A percentile compares a stretch with the other conserved stretches of the same genome.
Conservation (phyloP, 2,113 vertebrate species). For the Hipposideros armiger region DNA sequence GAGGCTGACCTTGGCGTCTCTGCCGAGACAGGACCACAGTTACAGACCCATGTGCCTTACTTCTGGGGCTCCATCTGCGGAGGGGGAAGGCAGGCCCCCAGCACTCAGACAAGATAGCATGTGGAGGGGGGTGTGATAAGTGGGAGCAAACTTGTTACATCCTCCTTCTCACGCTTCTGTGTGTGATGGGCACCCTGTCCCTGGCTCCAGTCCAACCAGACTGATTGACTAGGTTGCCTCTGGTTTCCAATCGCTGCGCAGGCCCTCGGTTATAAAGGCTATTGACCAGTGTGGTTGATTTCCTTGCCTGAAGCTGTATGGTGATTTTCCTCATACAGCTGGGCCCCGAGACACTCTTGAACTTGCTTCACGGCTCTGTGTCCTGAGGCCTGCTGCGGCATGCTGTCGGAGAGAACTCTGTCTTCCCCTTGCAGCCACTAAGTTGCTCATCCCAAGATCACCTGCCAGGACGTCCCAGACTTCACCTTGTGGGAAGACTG, state of each 20-base stretch:
- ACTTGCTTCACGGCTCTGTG: background rate
- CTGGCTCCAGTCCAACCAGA: background rate
- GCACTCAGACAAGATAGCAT: accelerated
- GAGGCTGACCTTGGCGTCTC: background rate
- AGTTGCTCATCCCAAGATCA: background rate
- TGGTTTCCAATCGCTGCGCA: background rate
- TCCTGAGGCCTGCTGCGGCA: accelerated
- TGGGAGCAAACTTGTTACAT: background rate
- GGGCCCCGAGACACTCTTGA: background rate
- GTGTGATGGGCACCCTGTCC: background rate
- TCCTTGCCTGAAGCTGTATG: background rate
- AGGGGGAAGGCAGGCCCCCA: background rate
- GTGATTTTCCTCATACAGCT: background rate
- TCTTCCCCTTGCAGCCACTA: background rate
- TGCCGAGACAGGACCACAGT: background rate
- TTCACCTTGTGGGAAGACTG: background rate
- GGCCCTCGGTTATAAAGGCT: background rate
- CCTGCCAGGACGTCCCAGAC: background rate
- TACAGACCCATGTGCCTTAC: background rate
- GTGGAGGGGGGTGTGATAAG: background rate
- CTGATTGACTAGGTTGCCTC: background rate
- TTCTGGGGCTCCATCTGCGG: background rate
- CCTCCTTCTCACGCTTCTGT: background rate
- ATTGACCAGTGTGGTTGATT: background rate
- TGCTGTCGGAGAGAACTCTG: background rate